phyloP scores from a whole-genome alignment of 53 echinoderm and acorn worm species.

The Antedon mediterranea region DNA sequence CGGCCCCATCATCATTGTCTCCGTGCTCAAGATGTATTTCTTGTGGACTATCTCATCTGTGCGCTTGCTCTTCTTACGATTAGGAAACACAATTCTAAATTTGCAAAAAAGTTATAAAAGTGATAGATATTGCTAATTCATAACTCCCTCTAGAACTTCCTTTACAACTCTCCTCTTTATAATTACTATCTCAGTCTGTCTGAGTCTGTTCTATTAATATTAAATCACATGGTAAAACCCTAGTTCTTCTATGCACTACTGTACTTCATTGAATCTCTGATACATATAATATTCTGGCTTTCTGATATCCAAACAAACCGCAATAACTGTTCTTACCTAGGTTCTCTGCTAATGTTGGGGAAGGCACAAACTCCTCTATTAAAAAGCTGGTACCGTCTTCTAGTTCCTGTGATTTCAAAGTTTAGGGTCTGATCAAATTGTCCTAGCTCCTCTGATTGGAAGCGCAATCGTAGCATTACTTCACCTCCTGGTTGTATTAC shows the following conservation, averaged over 20 bases:
- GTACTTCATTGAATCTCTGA: no score
- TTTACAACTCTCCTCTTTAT: no score
- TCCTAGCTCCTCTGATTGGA: slow-evolving; percentile 93
- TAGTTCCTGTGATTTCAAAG: slow-evolving; percentile 90
- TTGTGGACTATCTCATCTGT: slow-evolving; percentile 95
- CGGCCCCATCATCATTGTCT: slow-evolving; percentile 87
- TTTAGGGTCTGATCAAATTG: slow-evolving; percentile 99
- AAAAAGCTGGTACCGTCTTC: slow-evolving; percentile 91
- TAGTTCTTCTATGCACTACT: no score
- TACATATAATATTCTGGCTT: no score
- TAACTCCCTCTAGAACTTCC: no score
- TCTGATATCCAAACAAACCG: neutral
- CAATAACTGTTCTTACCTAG: slow-evolving; percentile 43
- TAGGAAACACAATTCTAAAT: slow-evolving; percentile 81
- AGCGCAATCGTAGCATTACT: slow-evolving; percentile 59
- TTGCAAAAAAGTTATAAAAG: no score
- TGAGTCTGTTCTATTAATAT: no score
- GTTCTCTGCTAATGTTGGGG: slow-evolving; percentile 91
- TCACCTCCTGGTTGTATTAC: slow-evolving; percentile 64
- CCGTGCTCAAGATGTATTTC: slow-evolving; percentile 87
- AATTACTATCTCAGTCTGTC: no score
- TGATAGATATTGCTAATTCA: no score
- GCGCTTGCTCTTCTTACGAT: slow-evolving; percentile 90
- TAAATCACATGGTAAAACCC: no score
- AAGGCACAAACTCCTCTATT: slow-evolving; percentile 88